Percentiles rank a stretch among this genome's conserved stretches.
Conservation (phyloP, 1,140 invertebrate species). For the Ylistrum balloti region DNA sequence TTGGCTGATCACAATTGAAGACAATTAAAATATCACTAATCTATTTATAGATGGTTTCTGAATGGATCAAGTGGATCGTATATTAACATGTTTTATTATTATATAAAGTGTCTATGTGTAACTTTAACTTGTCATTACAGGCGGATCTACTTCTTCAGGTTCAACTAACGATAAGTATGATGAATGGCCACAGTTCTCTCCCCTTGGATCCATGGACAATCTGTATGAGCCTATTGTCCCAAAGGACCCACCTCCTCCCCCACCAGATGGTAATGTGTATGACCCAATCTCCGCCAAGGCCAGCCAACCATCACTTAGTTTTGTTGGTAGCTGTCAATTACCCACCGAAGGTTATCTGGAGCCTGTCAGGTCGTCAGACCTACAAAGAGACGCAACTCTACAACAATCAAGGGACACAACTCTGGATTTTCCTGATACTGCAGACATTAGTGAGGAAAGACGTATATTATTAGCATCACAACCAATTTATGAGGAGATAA, state of each 20-base stretch:
- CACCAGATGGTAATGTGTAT: constrained; percentile 66
- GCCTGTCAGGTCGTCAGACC: constrained; percentile 64
- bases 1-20: too few species aligned
- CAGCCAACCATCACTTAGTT: not conserved
- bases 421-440: not conserved
- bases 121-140: constrained; percentile 60
- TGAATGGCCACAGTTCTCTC: constrained; percentile 74
- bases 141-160: constrained; percentile 69
- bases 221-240: constrained; percentile 78
- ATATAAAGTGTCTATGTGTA: too few species aligned
- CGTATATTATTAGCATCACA: constrained; percentile 72
- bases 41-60: too few species aligned
- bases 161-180: constrained; percentile 70
- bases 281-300: constrained; percentile 59
- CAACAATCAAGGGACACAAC: constrained; percentile 25
- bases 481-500: constrained; percentile 80
- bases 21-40: too few species aligned
- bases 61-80: too few species aligned
- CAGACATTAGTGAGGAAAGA: constrained; percentile 67
- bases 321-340: constrained; percentile 56
- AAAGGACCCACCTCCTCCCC: constrained; percentile 66
- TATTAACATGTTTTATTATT: too few species aligned
- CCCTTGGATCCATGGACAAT: constrained; percentile 77
- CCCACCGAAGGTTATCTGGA: constrained; percentile 76
- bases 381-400: constrained; percentile 23